Evolutionary conservation across 2,888 invertebrate genomes (phyloP).

Genomic region (Troides aeacus): DNA sequence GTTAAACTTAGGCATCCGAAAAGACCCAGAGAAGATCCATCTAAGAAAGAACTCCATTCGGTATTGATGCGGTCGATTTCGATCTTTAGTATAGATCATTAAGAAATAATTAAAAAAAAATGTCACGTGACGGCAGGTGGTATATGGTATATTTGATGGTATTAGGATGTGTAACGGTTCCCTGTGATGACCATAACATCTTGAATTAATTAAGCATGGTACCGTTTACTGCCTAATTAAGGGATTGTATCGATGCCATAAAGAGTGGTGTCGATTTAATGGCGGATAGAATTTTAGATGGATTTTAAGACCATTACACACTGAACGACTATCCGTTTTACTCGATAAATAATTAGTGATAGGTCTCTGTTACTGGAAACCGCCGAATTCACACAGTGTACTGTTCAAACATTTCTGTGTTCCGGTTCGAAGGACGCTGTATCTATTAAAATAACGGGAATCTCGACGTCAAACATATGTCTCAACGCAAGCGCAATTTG

Average conservation of each 20-base stretch:
- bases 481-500: too few species aligned
- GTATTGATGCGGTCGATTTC: too few species aligned
- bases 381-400: too few species aligned
- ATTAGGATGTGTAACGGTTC: background rate
- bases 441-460: too few species aligned
- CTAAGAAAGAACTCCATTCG: too few species aligned
- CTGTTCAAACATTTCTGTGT: too few species aligned
- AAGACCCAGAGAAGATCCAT: too few species aligned
- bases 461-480: too few species aligned
- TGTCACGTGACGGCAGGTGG: background rate
- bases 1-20: too few species aligned
- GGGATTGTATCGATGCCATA: slow-evolving; percentile 9
- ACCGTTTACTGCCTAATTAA: slow-evolving; percentile 23
- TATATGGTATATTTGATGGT: background rate
- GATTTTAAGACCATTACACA: background rate
- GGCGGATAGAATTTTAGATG: slow-evolving; percentile 1
- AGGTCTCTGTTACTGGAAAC: too few species aligned
- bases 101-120: background rate
- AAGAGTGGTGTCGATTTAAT: slow-evolving; percentile 12
- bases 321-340: background rate
- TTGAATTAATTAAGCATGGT: slow-evolving; percentile 10
- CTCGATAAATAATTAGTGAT: background rate
- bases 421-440: too few species aligned
- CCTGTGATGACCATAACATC: background rate
- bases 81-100: background rate